Evolutionary conservation across 2,797 vertebrate genomes (phyloP).

Genomic region (Oryzias sinensis): DNA sequence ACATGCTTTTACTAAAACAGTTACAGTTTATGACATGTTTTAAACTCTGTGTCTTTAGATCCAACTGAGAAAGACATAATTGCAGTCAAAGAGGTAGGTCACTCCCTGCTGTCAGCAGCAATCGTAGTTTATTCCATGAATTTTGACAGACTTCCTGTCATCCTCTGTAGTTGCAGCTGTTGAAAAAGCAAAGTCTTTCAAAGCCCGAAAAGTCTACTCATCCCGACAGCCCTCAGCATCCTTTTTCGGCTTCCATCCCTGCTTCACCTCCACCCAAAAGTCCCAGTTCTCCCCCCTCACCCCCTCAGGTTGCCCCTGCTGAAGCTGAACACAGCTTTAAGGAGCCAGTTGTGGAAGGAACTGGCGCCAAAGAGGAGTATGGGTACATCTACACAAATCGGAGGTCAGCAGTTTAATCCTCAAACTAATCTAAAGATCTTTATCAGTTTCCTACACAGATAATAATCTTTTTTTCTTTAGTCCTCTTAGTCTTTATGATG

Average conservation of each 20-base stretch:
- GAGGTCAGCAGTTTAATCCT: slow-evolving; percentile 77
- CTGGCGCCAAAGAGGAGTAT: slow-evolving; percentile 81
- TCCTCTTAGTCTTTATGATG: slow-evolving; percentile 84
- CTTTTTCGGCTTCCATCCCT: slow-evolving; percentile 30
- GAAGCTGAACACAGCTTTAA: slow-evolving; percentile 45
- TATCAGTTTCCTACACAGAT: neutral
- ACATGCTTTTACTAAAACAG: neutral
- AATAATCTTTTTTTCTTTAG: slow-evolving; percentile 59
- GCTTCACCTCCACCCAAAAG: slow-evolving; percentile 39
- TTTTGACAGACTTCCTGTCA: neutral
- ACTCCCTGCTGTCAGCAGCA: neutral
- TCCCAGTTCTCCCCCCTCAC: slow-evolving; percentile 27
- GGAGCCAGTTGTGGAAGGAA: slow-evolving; percentile 37
- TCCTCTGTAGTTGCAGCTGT: slow-evolving; percentile 52
- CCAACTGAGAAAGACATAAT: slow-evolving; percentile 59
- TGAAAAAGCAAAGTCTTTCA: slow-evolving; percentile 55
- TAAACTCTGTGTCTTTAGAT: slow-evolving; percentile 46
- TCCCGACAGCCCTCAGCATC: slow-evolving; percentile 23
- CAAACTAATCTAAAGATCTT: slow-evolving; percentile 2
- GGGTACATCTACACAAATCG: slow-evolving; percentile 94
- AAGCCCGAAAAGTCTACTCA: slow-evolving; percentile 41
- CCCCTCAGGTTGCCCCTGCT: slow-evolving; percentile 42
- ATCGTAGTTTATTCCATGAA: neutral
- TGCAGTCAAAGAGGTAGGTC: slow-evolving; percentile 66
- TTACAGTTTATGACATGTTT: slow-evolving; percentile 3